Evolutionary conservation across 2,113 vertebrate species (phyloP).

Genomic region (Catharus fuscescens): DNA sequence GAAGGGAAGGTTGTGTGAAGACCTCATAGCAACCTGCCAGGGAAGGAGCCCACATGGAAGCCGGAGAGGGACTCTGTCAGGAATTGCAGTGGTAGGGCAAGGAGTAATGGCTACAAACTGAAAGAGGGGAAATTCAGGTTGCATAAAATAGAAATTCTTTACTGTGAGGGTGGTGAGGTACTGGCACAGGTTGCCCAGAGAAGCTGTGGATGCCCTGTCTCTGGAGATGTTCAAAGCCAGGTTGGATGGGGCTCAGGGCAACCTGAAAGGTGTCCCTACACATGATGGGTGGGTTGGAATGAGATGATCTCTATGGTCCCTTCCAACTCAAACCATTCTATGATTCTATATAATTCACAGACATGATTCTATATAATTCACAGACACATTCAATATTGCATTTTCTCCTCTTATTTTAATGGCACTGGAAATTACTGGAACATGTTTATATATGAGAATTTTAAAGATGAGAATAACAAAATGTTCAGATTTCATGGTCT

Average conservation of each 20-base stretch:
- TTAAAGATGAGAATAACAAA: neutral
- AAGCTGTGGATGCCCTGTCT: neutral
- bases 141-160: neutral
- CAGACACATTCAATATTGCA: neutral
- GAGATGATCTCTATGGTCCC: neutral
- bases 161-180: neutral
- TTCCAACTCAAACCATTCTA: neutral
- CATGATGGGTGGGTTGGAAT: rapidly evolving
- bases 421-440: neutral
- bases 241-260: neutral
- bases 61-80: neutral
- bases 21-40: neutral
- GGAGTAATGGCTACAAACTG: neutral
- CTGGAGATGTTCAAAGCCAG: neutral
- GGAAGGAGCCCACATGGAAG: neutral
- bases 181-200: neutral
- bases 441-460: neutral
- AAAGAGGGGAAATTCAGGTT: neutral
- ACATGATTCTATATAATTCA: neutral
- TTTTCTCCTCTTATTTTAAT: neutral
- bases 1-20: neutral
- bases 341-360: neutral
- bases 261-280: neutral
- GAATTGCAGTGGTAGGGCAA: neutral
- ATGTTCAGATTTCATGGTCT: neutral